Evolutionary conservation across 2,888 invertebrate genomes (phyloP).

Genomic region (Cordylochernes scorpioides): DNA sequence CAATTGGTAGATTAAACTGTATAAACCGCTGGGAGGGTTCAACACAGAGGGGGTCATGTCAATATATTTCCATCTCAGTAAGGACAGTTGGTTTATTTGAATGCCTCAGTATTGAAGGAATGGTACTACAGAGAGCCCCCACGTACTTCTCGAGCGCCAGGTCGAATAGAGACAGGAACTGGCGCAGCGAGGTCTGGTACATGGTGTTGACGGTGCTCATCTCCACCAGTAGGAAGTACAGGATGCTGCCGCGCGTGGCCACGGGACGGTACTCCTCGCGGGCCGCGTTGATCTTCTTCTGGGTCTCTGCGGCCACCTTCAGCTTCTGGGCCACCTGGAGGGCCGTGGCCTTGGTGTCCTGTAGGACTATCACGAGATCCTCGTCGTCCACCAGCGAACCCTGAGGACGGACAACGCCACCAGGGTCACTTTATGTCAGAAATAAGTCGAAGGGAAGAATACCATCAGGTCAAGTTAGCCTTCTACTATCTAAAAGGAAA

Average conservation of each 20-base stretch:
- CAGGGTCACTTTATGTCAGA: no score
- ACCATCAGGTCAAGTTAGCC: no score
- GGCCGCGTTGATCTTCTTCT: conserved; percentile 71
- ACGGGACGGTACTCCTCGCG: conserved; percentile 85
- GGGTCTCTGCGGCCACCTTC: conserved; percentile 68
- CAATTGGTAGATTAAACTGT: no score
- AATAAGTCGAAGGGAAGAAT: no score
- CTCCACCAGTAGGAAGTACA: conserved; percentile 85
- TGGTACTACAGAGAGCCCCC: background rate
- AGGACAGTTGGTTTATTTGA: no score
- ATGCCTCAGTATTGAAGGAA: no score
- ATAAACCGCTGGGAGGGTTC: no score
- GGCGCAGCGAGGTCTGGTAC: conserved; percentile 87
- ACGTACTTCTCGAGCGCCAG: conserved; percentile 41
- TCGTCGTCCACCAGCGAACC: conserved; percentile 88
- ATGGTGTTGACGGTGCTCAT: conserved; percentile 87
- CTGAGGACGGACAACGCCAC: no score
- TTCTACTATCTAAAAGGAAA: no score
- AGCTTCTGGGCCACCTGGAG: conserved; percentile 85
- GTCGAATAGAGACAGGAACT: conserved; percentile 76
- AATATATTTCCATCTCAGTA: no score
- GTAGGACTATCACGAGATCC: conserved; percentile 61
- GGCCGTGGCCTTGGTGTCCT: conserved; percentile 59
- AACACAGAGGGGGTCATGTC: no score
- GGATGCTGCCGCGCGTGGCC: conserved; percentile 69